phyloP scores from a whole-genome alignment of 1,140 invertebrate genomes.

The Cherax destructor region DNA sequence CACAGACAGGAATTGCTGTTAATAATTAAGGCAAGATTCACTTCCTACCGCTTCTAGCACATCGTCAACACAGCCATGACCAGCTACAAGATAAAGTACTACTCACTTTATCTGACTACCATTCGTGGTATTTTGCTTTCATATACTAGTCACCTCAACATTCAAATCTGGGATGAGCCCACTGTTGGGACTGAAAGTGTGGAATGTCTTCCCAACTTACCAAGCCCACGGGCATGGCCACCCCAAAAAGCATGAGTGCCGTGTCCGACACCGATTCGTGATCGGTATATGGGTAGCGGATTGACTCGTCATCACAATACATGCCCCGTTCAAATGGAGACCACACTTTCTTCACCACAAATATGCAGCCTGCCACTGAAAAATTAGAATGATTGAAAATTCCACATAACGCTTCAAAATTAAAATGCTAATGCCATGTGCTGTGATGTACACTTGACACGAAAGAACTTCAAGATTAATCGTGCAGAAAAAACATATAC shows the following conservation, averaged over 20 bases:
- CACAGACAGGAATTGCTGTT: conserved; percentile 8
- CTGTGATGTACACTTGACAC: not conserved
- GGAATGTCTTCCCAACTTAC: conserved; percentile 69
- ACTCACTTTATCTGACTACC: conserved; percentile 18
- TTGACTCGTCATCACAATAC: conserved; percentile 80
- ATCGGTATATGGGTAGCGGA: conserved; percentile 78
- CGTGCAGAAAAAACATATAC: not conserved
- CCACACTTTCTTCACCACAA: conserved; percentile 71
- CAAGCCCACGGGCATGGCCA: conserved; percentile 63
- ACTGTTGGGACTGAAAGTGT: conserved; percentile 26
- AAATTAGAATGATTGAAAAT: conserved; percentile 52
- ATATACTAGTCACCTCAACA: conserved; percentile 9
- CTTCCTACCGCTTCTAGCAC: conserved; percentile 13
- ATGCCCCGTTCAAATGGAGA: conserved; percentile 80
- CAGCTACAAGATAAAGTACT: conserved; percentile 41
- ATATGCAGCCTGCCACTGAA: conserved; percentile 62
- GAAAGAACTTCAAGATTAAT: not conserved
- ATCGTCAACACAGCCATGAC: conserved; percentile 45
- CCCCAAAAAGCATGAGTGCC: conserved; percentile 66
- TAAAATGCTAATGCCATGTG: not conserved
- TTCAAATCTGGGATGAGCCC: conserved; percentile 30
- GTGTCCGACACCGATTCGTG: conserved; percentile 70
- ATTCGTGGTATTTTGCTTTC: conserved; percentile 11
- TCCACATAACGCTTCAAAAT: not conserved
- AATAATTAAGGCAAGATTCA: conserved; percentile 19